phyloP scores from a whole-genome alignment of 2,888 invertebrate genomes.

The Caenorhabditis sp. region DNA sequence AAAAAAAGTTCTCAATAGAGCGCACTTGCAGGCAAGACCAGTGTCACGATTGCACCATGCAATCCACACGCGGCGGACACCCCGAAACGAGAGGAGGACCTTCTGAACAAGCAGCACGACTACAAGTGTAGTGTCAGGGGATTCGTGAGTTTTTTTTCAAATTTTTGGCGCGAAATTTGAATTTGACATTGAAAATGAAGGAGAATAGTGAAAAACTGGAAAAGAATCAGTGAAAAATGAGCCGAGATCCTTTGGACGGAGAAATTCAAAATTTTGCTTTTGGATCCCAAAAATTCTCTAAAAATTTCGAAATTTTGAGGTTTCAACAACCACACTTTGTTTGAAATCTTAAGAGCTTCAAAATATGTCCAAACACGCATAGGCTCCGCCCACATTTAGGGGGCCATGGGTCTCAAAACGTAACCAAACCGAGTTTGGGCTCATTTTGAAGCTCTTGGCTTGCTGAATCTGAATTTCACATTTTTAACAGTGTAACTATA shows the following conservation, averaged over 20 bases:
- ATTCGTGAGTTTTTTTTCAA: constrained; percentile 61
- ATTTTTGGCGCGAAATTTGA: neutral
- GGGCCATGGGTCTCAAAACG: neutral
- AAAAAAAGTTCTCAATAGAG: neutral
- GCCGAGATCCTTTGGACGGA: no score
- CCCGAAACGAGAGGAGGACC: constrained; percentile 67
- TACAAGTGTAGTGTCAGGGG: constrained; percentile 69
- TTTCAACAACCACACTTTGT: no score
- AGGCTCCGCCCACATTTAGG: neutral
- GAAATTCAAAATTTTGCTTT: no score
- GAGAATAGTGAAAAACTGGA: neutral
- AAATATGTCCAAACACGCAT: neutral
- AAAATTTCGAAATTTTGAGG: no score
- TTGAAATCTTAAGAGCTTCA: no score
- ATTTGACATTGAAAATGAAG: neutral
- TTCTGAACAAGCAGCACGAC: constrained; percentile 65
- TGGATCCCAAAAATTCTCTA: no score
- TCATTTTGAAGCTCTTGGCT: neutral
- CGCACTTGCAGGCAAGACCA: constrained; percentile 63
- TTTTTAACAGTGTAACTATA: no score
- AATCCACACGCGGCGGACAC: constrained; percentile 68
- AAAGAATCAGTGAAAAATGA: neutral
- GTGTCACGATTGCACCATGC: constrained; percentile 72
- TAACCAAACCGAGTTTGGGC: neutral
- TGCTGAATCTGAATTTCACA: no score